Evolutionary conservation across 2,113 vertebrate species (phyloP).

Genomic region (Oncorhynchus clarkii): DNA sequence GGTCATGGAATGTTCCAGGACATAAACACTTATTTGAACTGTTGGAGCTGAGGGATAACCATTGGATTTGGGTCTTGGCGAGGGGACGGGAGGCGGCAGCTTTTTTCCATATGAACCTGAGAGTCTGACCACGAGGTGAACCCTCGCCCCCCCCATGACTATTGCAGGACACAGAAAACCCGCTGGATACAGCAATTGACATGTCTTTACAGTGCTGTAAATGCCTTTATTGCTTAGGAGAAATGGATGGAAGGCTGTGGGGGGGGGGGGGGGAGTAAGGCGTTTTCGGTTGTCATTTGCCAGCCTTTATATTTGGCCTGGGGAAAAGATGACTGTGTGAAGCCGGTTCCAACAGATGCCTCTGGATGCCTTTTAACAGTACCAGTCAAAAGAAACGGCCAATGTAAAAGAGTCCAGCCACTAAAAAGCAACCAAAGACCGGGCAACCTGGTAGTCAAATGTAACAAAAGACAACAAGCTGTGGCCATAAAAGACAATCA

Average conservation of each 20-base stretch:
- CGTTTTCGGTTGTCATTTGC: slow-evolving; percentile 37
- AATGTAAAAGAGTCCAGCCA: slow-evolving; percentile 1
- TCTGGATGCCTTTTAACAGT: slow-evolving; percentile 1
- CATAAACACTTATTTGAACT: slow-evolving; percentile 12
- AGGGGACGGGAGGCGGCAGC: not conserved
- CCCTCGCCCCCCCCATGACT: slow-evolving; percentile 54
- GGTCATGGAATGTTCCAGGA: slow-evolving; percentile 12
- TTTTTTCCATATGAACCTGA: slow-evolving; percentile 36
- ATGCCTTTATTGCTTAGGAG: slow-evolving; percentile 60
- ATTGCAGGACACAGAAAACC: slow-evolving; percentile 51
- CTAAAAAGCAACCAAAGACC: not conserved
- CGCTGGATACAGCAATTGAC: slow-evolving; percentile 64
- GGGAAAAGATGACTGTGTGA: not conserved
- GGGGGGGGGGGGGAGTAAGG: slow-evolving; percentile 20
- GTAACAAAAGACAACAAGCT: slow-evolving; percentile 27
- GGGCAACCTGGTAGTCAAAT: slow-evolving; percentile 10
- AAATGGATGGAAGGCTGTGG: slow-evolving; percentile 62
- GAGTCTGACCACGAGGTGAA: slow-evolving; percentile 64
- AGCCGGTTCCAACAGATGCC: not conserved
- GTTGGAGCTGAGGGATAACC: slow-evolving; percentile 11
- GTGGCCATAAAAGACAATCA: slow-evolving; percentile 33
- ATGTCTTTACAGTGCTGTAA: slow-evolving; percentile 72
- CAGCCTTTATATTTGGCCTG: slow-evolving; percentile 8
- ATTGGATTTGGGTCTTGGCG: not conserved
- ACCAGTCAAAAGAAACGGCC: not conserved